Evolutionary conservation across 2,888 invertebrate genomes (phyloP), one percentile per base, ranked within the genome.

Genomic region (Laspeyria flexula): DNA sequence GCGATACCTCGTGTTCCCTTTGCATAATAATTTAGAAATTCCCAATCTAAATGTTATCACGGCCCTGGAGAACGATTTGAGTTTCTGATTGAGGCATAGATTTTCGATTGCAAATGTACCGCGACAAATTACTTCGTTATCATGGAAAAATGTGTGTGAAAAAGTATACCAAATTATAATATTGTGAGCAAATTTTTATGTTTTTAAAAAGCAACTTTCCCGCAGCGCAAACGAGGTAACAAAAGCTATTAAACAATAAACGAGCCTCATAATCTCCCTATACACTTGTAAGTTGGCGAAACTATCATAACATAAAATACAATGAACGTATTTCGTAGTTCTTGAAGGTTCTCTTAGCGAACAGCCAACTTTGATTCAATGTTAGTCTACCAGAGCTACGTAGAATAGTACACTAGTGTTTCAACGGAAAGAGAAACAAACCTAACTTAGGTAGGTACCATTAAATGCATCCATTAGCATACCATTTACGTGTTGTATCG

Each of bases 11-110:
- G 25, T 7, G 25, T 25, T 7, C 21, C 9, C 25, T 25, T 6
- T 25, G 25, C 25, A 25, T 25, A 25, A 7, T 25, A 25, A 25
- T 25, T 25, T 25, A 25, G 25, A 25, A 25, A 25, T 25, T 7
- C 7, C 25, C 25, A 25, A 25, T 25, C 25, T 25, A 25, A 25
- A 25, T 25, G n/a, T 13, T 40, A 52, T 39, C 44, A 35, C 21
- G 9, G 7, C 25, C 25, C 34, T 16, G 2, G 27, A 55, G 46
- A 48, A 64, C 68, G 64, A 65, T 78, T 75, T 76, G 73, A 75
- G 72, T 67, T 67, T 75, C 65, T 75, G 71, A 78, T 73, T 73
- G 73, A 70, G 68, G 71, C 63, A 75, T 71, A 72, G 43, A 30
- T 11, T 12, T 48, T 49, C 63, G 57, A 70, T 74, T 77, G 75